These are phyloP conservation scores for Molorchus minor DNA, from an alignment of 2,888 invertebrate species.

Conservation along the genomic window DNA sequence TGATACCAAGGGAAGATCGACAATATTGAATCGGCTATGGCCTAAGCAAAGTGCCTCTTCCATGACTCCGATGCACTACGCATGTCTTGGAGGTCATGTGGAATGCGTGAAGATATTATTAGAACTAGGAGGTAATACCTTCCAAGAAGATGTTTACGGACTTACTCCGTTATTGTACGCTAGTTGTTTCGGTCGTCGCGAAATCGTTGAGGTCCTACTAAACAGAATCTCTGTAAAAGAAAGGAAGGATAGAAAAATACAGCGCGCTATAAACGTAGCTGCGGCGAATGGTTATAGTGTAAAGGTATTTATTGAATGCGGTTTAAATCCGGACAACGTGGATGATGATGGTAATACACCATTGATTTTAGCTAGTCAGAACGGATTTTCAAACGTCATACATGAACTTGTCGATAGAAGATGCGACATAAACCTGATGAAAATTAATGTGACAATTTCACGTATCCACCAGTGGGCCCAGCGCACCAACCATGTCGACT, in stretches of 20 bases:
- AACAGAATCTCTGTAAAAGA: neutral
- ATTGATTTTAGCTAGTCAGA: constrained; percentile 18
- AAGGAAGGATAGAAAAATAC: neutral
- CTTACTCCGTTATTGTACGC: constrained; percentile 12
- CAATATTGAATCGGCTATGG: neutral
- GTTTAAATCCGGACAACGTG: constrained; percentile 11
- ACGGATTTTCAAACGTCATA: constrained; percentile 10
- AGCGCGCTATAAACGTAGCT: neutral
- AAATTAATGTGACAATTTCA: constrained; percentile 3
- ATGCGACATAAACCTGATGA: constrained; percentile 14
- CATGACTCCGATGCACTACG: constrained; percentile 23
- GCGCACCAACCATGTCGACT: constrained; percentile 3
- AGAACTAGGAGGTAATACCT: constrained; percentile 1
- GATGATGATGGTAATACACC: constrained; percentile 18
- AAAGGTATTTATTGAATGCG: neutral
- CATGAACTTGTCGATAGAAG: neutral
- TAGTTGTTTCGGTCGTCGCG: constrained; percentile 5
- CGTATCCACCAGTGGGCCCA: neutral
- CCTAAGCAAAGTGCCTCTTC: neutral
- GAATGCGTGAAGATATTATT: constrained; percentile 11
- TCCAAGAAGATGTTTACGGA: constrained; percentile 1
- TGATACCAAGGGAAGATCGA: neutral
- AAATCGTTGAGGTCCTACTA: neutral
- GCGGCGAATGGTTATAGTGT: constrained; percentile 11
- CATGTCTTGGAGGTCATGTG: constrained; percentile 17